Percentiles rank a stretch among this genome's conserved stretches.
Conservation (phyloP, 2,113 vertebrate species). For the Passer montanus region DNA sequence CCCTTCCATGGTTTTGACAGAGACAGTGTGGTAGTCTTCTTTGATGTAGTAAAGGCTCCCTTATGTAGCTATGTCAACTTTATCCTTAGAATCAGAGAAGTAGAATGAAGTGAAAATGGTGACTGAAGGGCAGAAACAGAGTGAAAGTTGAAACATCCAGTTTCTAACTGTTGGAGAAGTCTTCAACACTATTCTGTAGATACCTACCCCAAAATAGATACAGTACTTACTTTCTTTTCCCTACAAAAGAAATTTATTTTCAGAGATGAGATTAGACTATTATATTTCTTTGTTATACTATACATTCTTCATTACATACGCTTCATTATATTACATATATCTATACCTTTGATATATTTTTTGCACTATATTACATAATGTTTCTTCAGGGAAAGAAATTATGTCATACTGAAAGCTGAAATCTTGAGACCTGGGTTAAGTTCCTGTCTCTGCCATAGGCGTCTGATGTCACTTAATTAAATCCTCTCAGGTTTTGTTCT, state of each 20-base stretch:
- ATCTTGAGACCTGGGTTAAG: neutral
- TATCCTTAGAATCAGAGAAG: neutral
- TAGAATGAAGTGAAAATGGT: neutral
- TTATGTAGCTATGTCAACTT: neutral
- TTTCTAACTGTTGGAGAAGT: neutral
- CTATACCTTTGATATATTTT: neutral
- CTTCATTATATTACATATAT: neutral
- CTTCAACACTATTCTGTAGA: neutral
- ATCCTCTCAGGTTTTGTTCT: neutral
- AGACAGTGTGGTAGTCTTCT: neutral
- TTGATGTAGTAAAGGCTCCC: neutral
- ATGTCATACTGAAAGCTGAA: slow-evolving; percentile 12
- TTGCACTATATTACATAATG: neutral
- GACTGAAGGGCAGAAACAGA: neutral
- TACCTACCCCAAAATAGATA: neutral
- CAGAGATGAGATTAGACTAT: neutral
- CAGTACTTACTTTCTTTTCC: neutral
- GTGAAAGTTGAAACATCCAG: rapidly evolving
- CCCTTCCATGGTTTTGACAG: neutral
- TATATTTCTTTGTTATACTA: neutral
- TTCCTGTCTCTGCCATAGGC: neutral
- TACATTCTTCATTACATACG: neutral
- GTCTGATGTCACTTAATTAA: slow-evolving; percentile 25
- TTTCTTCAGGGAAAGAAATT: neutral
- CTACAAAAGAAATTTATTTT: neutral